These are phyloP conservation scores for Pegea sp. DNA, from an alignment of 23 tunicate genomes.

Conservation along the genomic window DNA sequence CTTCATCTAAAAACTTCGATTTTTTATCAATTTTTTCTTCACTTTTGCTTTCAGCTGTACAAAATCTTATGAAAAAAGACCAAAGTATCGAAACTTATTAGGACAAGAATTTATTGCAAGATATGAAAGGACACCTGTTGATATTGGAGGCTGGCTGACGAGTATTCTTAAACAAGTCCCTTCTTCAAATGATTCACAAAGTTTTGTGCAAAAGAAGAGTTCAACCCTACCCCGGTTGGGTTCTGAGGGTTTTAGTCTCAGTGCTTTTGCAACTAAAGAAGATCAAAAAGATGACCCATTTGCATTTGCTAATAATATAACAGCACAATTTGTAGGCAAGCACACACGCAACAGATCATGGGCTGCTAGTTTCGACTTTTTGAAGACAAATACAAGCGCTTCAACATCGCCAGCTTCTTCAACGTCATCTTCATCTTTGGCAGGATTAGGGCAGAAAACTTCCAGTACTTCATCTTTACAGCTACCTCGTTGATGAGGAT, in stretches of 20 bases:
- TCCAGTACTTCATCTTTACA: no score
- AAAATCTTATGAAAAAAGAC: slow-evolving; percentile 43
- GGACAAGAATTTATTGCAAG: slow-evolving; percentile 45
- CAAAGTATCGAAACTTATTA: slow-evolving; percentile 77
- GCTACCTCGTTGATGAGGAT: no score
- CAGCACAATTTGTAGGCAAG: neutral
- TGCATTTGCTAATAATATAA: slow-evolving; percentile 31
- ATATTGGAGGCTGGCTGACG: slow-evolving; percentile 38
- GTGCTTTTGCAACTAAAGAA: neutral
- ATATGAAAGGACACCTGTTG: slow-evolving; percentile 15
- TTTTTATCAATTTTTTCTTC: no score
- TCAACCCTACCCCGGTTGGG: neutral
- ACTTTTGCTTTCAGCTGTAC: slow-evolving; percentile 64
- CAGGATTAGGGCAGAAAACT: no score
- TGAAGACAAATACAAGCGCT: no score
- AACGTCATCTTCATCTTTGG: no score
- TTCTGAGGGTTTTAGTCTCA: neutral
- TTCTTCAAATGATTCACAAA: slow-evolving; percentile 1
- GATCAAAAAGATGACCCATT: slow-evolving; percentile 20
- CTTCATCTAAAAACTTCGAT: no score
- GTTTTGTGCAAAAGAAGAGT: neutral
- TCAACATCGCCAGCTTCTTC: no score
- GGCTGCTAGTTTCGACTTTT: neutral
- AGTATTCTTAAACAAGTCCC: slow-evolving; percentile 3
- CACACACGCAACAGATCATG: slow-evolving; percentile 1